phyloP scores from a whole-genome alignment of 2,888 invertebrate species.

The Oligia strigilis region DNA sequence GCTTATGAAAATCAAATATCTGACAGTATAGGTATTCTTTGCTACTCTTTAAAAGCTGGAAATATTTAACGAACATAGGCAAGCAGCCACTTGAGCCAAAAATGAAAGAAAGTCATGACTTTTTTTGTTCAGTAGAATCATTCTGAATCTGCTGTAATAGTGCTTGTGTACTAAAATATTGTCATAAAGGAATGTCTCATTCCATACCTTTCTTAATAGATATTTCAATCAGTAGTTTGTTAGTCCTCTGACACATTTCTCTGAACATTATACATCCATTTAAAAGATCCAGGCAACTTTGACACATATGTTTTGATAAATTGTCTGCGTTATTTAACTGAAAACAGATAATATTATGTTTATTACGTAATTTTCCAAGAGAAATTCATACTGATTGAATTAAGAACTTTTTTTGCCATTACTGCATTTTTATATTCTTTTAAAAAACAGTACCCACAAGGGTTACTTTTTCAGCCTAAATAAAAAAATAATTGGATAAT shows the following conservation, averaged over 20 bases:
- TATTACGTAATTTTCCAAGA: background rate
- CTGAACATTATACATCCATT: constrained; percentile 86
- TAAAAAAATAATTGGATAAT: background rate
- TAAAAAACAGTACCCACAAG: background rate
- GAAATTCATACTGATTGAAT: background rate
- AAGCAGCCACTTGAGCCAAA: background rate
- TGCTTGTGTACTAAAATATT: background rate
- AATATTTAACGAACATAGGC: no score
- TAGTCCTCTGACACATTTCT: constrained; percentile 83
- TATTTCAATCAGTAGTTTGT: constrained; percentile 75
- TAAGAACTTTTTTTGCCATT: background rate
- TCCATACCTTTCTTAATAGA: constrained; percentile 81
- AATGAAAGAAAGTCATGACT: background rate
- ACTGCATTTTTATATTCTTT: background rate
- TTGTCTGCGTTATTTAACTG: constrained; percentile 80
- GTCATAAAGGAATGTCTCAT: background rate
- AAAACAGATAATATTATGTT: constrained; percentile 53
- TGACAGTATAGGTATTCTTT: background rate
- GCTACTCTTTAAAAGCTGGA: background rate
- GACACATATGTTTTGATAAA: constrained; percentile 82
- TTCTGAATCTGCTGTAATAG: background rate
- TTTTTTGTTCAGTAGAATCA: background rate
- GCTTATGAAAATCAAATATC: background rate
- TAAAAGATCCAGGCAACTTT: constrained; percentile 82
- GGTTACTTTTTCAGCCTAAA: background rate